phyloP scores from a whole-genome alignment of 2,797 vertebrate species.

The Acrossocheilus wenchowensis region DNA sequence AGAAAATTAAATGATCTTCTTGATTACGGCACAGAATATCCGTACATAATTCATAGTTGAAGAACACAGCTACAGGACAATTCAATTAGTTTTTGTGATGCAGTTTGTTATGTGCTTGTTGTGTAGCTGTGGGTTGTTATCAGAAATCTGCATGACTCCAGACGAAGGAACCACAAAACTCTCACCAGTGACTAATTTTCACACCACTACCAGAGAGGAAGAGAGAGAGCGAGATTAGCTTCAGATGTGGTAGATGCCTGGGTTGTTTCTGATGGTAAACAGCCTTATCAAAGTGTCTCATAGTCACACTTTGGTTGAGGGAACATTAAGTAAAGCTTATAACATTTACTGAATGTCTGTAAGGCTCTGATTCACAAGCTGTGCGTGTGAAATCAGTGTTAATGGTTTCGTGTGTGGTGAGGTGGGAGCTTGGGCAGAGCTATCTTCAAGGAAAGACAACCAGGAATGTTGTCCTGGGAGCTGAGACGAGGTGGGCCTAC shows the following conservation, averaged over 20 bases:
- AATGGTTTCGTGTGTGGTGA: conserved; percentile 38
- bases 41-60: neutral
- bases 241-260: conserved; percentile 35
- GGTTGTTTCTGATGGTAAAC: conserved; percentile 36
- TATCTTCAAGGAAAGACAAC: neutral
- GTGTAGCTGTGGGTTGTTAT: conserved; percentile 7
- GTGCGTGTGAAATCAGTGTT: conserved; percentile 45
- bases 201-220: conserved; percentile 48
- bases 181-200: conserved; percentile 52
- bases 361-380: conserved; percentile 30
- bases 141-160: conserved; percentile 29
- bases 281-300: conserved; percentile 30
- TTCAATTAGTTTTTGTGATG: neutral
- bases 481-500: neutral
- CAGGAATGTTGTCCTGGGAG: neutral
- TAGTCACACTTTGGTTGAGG: conserved; percentile 26
- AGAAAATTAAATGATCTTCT: neutral
- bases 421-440: neutral
- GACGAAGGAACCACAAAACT: conserved; percentile 36
- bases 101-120: neutral
- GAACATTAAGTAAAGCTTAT: conserved; percentile 35
- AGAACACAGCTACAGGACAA: neutral
- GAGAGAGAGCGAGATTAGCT: conserved; percentile 34
- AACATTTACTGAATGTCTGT: conserved; percentile 37
- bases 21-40: neutral